Evolutionary conservation across 2,888 invertebrate species (phyloP).

Genomic region (Aquatica leii): DNA sequence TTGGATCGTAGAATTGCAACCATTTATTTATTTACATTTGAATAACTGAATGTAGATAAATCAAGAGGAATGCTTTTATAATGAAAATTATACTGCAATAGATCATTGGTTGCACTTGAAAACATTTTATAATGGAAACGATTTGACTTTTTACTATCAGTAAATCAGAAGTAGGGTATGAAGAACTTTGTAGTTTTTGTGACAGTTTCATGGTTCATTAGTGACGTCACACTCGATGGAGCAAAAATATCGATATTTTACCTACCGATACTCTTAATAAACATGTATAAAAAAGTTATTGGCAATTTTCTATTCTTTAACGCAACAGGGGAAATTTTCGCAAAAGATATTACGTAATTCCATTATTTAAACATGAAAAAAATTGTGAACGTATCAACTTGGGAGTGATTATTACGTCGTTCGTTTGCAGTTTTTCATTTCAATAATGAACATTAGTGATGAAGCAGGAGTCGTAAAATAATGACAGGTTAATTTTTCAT

Average conservation of each 20-base stretch:
- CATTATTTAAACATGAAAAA: conserved; percentile 14
- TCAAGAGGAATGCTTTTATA: too few relatives aligned
- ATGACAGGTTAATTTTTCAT: conserved; percentile 45
- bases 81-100: too few relatives aligned
- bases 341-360: conserved; percentile 16
- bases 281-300: conserved; percentile 21
- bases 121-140: too few relatives aligned
- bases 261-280: conserved; percentile 10
- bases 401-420: conserved; percentile 21
- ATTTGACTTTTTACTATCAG: conserved; percentile 36
- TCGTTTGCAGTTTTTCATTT: conserved; percentile 27
- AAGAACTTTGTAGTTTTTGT: conserved; percentile 33
- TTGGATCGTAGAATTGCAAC: too few relatives aligned
- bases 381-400: conserved; percentile 15
- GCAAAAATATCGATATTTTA: conserved; percentile 34
- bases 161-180: conserved; percentile 41
- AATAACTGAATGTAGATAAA: too few relatives aligned
- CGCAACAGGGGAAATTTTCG: conserved; percentile 14
- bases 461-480: conserved; percentile 30
- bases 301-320: conserved; percentile 18
- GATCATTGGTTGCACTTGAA: too few relatives aligned
- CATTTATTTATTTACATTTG: too few relatives aligned
- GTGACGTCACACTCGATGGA: conserved; percentile 38
- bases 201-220: conserved; percentile 39
- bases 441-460: conserved; percentile 34